Base-by-base conservation (phyloP, 2,888 invertebrate species). In the Thecocarcelia acutangulata region DNA sequence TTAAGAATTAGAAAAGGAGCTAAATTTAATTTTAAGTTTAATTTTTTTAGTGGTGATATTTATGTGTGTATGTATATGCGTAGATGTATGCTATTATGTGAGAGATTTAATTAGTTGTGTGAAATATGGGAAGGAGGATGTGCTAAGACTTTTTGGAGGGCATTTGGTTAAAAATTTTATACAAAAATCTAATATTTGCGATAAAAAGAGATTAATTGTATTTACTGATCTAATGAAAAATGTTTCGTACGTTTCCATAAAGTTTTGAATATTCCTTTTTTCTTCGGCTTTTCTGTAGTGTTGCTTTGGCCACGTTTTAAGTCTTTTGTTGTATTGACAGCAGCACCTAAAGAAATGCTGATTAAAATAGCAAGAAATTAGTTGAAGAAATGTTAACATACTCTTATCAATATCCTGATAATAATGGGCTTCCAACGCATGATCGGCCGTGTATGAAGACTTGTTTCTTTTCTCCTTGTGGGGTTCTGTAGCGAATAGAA, bases 201-300 rank as follows among this genome's bases (percentile, higher is more conserved):
- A 46, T 48, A 74, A 24, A 74, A 24, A 48, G 44, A 59, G n/a
- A 21, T 33, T 40, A 56, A 42, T 61, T 37, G 64, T 66, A 76
- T 69, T 84, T 96, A 96, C 91, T 96, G 96, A 91, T 96, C 96
- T 91, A 96, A 92, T 84, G 96, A 96, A 90, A 96, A 95, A 89
- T 96, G 96, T 85, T 96, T 94, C 85, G 96, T 96, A 87, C 95
- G 94, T 91, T 96, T 96, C 96, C 96, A 97, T 86, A 96, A 94
- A 90, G 94, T 96, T 91, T 96, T 95, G 92, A 97, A 97, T 91
- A 97, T 96, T 84, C 96, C 96, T 91, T 95, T 96, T 90, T 96
- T 96, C 91, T 96, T 96, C 74, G 89, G 86, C 82, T 89, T 90
- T 68, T 87, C 87, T 73, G 85, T 76, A 73, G 87, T 86, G 75